phyloP scores from a whole-genome alignment of 2,888 invertebrate genomes.

The Ypsolopha sequella region DNA sequence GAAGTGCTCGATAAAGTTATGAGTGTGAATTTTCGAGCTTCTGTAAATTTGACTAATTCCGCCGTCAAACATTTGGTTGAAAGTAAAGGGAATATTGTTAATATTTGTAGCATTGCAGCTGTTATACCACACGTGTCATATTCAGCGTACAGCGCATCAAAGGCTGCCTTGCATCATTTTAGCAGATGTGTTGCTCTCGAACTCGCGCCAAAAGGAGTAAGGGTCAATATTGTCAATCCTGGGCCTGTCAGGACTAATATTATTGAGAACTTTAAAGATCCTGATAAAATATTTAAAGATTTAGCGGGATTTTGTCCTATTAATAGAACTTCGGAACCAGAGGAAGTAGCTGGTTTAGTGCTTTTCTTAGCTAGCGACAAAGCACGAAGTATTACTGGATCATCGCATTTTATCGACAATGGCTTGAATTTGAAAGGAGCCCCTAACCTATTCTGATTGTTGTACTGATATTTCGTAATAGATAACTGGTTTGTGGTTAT shows the following conservation, averaged over 20 bases:
- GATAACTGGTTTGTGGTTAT: too few species aligned
- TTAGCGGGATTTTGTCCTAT: conserved; percentile 12
- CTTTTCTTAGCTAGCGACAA: conserved; percentile 85
- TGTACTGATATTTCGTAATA: too few species aligned
- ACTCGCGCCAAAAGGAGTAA: conserved; percentile 76
- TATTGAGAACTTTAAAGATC: conserved; percentile 12
- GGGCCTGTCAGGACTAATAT: conserved; percentile 21
- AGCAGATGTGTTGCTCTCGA: conserved; percentile 87
- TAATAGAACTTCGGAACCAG: conserved; percentile 18
- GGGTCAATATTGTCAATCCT: conserved; percentile 88
- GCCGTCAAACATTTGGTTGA: conserved; percentile 82
- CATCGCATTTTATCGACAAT: conserved; percentile 85
- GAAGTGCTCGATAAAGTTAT: conserved; percentile 54
- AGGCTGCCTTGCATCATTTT: conserved; percentile 89
- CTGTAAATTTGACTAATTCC: conserved; percentile 79
- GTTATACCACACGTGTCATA: conserved; percentile 83
- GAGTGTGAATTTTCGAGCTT: conserved; percentile 80
- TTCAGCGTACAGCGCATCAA: conserved; percentile 86
- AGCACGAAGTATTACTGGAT: conserved; percentile 86
- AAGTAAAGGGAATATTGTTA: conserved; percentile 84
- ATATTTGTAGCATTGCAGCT: conserved; percentile 88
- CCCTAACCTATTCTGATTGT: too few species aligned
- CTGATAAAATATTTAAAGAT: conserved; percentile 9
- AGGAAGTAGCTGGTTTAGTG: conserved; percentile 85
- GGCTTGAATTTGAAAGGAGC: conserved; percentile 45